Base-by-base conservation (phyloP, 2,113 vertebrate genomes). In the Lampris incognitus region DNA sequence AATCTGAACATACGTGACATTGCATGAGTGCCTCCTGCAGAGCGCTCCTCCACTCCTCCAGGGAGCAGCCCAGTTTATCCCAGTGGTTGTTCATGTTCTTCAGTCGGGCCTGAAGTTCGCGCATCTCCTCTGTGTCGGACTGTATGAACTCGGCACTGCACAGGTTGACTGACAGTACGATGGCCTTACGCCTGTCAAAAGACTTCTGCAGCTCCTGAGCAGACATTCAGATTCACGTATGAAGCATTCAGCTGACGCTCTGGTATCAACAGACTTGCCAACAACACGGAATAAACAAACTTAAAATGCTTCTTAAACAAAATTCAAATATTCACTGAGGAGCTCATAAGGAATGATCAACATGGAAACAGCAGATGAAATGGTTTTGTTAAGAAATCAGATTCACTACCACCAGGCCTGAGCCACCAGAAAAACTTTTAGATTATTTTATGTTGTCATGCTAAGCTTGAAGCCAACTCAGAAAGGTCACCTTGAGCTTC, bases 21-120 rank as follows among this genome's bases (percentile, higher is more conserved):
- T 99, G 98, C 96, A 99, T 97, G 66, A 99, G 94, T 0, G 97
- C 97, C 1, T 94, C 94, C 88, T 99, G 97, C 1, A 99, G 81
- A 0, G 93, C 94, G n/a, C 88, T 77, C 60, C 97, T 96, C 98
- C 98, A 99, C 58, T 95, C 94, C 2, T 97, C 97, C 5, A 99
- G 85, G 62, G 94, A 85, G 9, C 76, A 84, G 86, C 96, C 93
- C 13, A 97, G 94, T 0, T 88, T 94, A 72, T 98, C 97, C 98
- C 98, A 99, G 80, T 87, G 93, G 76, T 95, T 87, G 2, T 99
- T 99, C 97, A 99, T 97, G 86, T 96, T 96, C 42, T 95, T 96
- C 69, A 99, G 87, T 40, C 88, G 95, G 6, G 93, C 92, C 85
- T 96, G 97, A 2, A 99, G 95, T 60, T 95, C 92, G 50, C 58